A percentile compares a stretch with the other conserved stretches of the same genome.
Conservation (phyloP, 2,888 invertebrate genomes). For the Leptinotarsa juncta region DNA sequence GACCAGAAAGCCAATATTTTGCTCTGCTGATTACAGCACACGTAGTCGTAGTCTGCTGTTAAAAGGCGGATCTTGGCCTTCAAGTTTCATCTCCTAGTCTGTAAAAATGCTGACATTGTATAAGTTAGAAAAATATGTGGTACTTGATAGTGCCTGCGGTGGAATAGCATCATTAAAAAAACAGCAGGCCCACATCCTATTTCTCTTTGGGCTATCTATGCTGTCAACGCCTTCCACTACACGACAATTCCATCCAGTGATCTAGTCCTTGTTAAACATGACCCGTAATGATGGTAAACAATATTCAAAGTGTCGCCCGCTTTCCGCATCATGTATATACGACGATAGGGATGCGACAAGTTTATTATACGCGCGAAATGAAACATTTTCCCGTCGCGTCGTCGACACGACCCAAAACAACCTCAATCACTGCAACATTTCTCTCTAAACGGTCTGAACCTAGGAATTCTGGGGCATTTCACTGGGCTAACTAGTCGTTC, state of each 20-base stretch:
- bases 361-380: conserved; percentile 50
- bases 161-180: too few relatives aligned
- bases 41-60: too few relatives aligned
- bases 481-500: conserved; percentile 44
- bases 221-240: neutral
- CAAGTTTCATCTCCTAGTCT: too few relatives aligned
- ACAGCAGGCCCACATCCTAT: too few relatives aligned
- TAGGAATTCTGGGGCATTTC: conserved; percentile 49
- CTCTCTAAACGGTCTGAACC: conserved; percentile 39
- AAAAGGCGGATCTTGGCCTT: too few relatives aligned
- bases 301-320: conserved; percentile 46
- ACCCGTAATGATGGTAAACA: conserved; percentile 43
- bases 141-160: too few relatives aligned
- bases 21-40: too few relatives aligned
- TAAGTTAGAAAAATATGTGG: too few relatives aligned
- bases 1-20: too few relatives aligned
- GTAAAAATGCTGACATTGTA: too few relatives aligned
- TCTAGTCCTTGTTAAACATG: conserved; percentile 41
- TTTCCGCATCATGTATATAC: conserved; percentile 39
- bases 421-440: conserved; percentile 50
- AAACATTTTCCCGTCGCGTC: conserved; percentile 35
- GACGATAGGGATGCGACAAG: conserved; percentile 48
- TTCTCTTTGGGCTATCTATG: neutral
- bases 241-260: conserved; percentile 3
- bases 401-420: conserved; percentile 32